phyloP scores from a whole-genome alignment of 2,888 invertebrate species.

The Pinctada fucata region DNA sequence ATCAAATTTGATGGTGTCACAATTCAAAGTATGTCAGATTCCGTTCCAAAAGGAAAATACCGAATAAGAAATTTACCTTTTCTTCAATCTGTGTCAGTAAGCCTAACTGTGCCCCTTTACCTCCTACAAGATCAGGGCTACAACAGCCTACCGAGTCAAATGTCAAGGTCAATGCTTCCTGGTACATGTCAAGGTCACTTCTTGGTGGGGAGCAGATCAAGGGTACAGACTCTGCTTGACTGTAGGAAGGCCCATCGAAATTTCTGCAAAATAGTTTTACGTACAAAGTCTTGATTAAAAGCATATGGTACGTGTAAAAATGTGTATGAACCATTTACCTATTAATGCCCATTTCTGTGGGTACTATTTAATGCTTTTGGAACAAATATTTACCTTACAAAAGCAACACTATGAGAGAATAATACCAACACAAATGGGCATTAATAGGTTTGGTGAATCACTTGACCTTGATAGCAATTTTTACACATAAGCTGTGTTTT shows the following conservation, averaged over 20 bases:
- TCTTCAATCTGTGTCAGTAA: slow-evolving; percentile 79
- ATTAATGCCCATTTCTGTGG: no score
- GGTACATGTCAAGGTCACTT: slow-evolving; percentile 32
- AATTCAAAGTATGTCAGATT: no score
- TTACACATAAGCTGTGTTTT: no score
- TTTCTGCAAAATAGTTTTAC: slow-evolving; percentile 46
- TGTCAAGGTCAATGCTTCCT: slow-evolving; percentile 48
- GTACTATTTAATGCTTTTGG: no score
- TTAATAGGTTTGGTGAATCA: no score
- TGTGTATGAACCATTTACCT: no score
- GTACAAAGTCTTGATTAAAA: no score
- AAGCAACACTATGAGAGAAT: not conserved
- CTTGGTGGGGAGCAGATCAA: slow-evolving; percentile 52
- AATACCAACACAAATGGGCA: no score
- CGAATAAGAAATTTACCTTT: slow-evolving; percentile 40
- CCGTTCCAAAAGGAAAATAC: no score
- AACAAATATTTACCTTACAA: not conserved
- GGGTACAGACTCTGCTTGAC: slow-evolving; percentile 44
- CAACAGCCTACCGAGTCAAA: slow-evolving; percentile 67
- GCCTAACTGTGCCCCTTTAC: slow-evolving; percentile 88
- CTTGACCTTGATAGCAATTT: no score
- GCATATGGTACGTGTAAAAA: no score
- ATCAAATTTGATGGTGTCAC: no score
- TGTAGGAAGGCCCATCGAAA: slow-evolving; percentile 50
- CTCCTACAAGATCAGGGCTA: slow-evolving; percentile 82